A percentile compares a stretch with the other conserved stretches of the same genome.
Conservation (phyloP, 2,888 invertebrate genomes). For the Meliscaeva auricollis region DNA sequence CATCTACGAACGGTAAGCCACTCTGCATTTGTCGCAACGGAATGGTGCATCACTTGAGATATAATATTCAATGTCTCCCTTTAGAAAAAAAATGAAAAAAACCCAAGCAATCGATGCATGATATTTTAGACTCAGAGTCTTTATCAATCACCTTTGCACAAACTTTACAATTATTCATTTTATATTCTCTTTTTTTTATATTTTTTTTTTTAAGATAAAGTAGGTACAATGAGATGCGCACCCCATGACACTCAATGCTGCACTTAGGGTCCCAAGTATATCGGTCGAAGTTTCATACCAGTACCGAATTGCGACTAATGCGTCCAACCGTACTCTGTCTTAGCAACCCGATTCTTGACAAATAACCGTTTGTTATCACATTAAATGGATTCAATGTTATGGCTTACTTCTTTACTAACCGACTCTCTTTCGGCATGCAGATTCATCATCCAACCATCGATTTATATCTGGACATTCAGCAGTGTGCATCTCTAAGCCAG, state of each 20-base stretch:
- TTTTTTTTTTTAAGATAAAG: neutral
- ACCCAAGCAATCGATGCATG: neutral
- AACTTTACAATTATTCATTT: conserved; percentile 14
- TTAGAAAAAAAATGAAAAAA: neutral
- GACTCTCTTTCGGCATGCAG: neutral
- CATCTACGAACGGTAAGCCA: neutral
- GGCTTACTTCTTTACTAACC: neutral
- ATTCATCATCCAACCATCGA: neutral
- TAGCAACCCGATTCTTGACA: neutral
- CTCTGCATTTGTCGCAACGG: no score
- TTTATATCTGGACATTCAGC: neutral
- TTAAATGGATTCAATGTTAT: neutral
- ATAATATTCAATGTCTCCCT: neutral
- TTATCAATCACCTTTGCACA: conserved; percentile 6
- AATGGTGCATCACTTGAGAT: no score
- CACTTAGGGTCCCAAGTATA: neutral
- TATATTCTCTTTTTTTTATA: neutral
- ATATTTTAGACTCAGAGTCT: neutral
- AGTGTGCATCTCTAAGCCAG: neutral
- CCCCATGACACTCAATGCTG: neutral
- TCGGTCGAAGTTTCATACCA: neutral
- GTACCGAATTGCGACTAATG: conserved; percentile 1
- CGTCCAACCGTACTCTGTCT: neutral
- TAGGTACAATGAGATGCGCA: conserved; percentile 7
- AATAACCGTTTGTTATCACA: neutral